A percentile compares a stretch with the other conserved stretches of the same genome.
phyloP scores from a whole-genome alignment of 30 jellyfish, hydroid and myxozoan genomes.

The Pseudorhiza aurosa region DNA sequence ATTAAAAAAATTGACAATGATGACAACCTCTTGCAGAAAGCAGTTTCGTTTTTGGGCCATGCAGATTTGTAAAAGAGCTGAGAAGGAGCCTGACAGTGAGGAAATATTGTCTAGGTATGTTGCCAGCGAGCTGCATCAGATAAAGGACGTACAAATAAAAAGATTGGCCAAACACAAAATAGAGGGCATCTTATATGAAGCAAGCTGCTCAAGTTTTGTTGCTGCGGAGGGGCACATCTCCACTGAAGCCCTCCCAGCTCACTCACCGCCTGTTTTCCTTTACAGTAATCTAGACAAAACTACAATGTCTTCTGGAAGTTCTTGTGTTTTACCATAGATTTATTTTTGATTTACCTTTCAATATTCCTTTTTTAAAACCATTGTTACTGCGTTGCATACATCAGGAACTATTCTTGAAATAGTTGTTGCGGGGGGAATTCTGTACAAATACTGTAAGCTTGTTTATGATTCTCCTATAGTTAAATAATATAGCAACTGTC shows the following conservation, averaged over 20 bases:
- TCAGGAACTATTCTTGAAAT: background rate
- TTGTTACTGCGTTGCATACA: slow-evolving; percentile 21
- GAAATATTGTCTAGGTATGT: slow-evolving; percentile 5
- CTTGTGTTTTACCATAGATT: too few relatives aligned
- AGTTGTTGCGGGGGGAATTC: slow-evolving; percentile 36
- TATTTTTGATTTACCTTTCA: too few relatives aligned
- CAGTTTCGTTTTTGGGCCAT: background rate
- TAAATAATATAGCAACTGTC: background rate
- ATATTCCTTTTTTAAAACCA: slow-evolving; percentile 7
- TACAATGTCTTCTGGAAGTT: too few relatives aligned
- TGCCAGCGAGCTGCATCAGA: slow-evolving; percentile 5
- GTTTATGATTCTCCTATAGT: slow-evolving; percentile 36
- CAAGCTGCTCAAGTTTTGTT: slow-evolving; percentile 2
- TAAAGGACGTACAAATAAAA: slow-evolving; percentile 3
- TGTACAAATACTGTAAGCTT: slow-evolving; percentile 28
- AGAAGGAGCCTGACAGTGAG: slow-evolving; percentile 1
- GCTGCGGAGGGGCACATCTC: too few relatives aligned
- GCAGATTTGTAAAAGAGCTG: background rate
- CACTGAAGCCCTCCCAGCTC: too few relatives aligned
- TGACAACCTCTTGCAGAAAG: slow-evolving; percentile 2
- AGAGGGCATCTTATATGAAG: slow-evolving; percentile 10
- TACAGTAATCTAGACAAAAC: too few relatives aligned
- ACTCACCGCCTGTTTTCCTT: too few relatives aligned
- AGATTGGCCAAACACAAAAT: slow-evolving; percentile 4
- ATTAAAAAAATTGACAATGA: background rate